Evolutionary conservation across 2,113 vertebrate genomes (phyloP), one percentile per base, ranked within the genome.

Genomic region (Sapajus apella): DNA sequence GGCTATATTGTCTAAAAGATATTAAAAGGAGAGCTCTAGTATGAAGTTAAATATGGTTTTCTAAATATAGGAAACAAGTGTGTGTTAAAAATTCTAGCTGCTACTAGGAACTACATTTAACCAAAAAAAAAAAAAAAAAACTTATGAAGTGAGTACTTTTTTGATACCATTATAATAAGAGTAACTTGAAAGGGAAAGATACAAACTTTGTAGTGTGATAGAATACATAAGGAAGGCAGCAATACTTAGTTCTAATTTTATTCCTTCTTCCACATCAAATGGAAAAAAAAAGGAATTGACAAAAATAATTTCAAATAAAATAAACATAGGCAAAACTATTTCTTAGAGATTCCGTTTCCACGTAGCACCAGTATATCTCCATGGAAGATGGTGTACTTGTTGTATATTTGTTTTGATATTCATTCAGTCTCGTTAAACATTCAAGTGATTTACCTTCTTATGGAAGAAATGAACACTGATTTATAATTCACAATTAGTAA

Each of bases 321-420:
- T 30, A 94, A 83, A 72, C 9, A 21, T 9, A 70, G 32, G 3
- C 77, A 5, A 88, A 88, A 66, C 5, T 23, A 8, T 73, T 68
- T 75, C 32, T 47, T 55, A 30, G 27, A 77, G 55, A 5, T 66
- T 58, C 6, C 35, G 2, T 47, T 94, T 76, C 35, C 11, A 14
- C 5, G 45, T 20, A 8, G 35, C 43, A 27, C 13, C 13, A 66
- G 1, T 52, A 40, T 64, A 68, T 25, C 4, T 87, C 30, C 20
- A 20, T 20, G 43, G 8, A 84, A 23, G 3, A 45, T 25, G 45
- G 35, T 47, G 2, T 4, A 84, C 1, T 5, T 50, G 21, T 56
- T 91, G 90, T n/a, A 87, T 45, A 79, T 66, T 72, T 73, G 50
- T 77, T 87, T 79, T 90, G 82, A 86, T 47, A 47, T 37, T 87